Evolutionary conservation across 2,888 invertebrate species (phyloP), one percentile per base, ranked within the genome.

Genomic region (Cataglyphis altisquamis): DNA sequence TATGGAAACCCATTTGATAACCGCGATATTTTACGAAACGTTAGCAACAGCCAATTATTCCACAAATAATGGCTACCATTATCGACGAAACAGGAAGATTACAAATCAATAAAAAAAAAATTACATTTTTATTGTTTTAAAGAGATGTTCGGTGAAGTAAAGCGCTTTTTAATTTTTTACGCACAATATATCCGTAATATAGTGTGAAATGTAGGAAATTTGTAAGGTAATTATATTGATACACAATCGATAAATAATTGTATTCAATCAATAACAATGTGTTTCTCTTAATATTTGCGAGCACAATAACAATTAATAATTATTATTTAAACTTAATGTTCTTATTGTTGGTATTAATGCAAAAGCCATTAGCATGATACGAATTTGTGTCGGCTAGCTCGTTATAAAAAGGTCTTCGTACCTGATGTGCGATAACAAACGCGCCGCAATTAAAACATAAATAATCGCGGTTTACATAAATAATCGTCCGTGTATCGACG

Each of bases 401-500:
- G 25, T 55, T 18, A 25, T 36, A 70, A 70, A 80, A 60, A 32
- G 60, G 29, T 10, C 18, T 18, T 45, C 18, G 45, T 39, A 15
- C 0, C 36, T 18, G 45, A 32, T 25, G 25, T 45, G 21, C 57
- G 60, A 80, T 70, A 70, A 80, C 45, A 80, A 70, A 70, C 36
- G 60, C 32, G 41, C 45, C 36, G 21, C 78, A 70, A 80, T 80
- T 70, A 80, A 80, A 80, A 70, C 78, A 60, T 80, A 80, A 80
- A 80, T 80, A 80, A 80, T 80, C 70, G 70, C 60, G 60, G 78
- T 80, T 80, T 80, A 70, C 70, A 80, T 80, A 80, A 80, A 80
- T 80, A 80, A 80, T 70, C 60, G 41, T 29, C 72, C 18, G 9
- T 25, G 18, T n/a, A 80, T 57, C 36, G 32, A 45, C 60, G 72